Evolutionary conservation across 1,140 invertebrate species (phyloP), one percentile per base, ranked within the genome.

Genomic region (Eriocheir sinensis): DNA sequence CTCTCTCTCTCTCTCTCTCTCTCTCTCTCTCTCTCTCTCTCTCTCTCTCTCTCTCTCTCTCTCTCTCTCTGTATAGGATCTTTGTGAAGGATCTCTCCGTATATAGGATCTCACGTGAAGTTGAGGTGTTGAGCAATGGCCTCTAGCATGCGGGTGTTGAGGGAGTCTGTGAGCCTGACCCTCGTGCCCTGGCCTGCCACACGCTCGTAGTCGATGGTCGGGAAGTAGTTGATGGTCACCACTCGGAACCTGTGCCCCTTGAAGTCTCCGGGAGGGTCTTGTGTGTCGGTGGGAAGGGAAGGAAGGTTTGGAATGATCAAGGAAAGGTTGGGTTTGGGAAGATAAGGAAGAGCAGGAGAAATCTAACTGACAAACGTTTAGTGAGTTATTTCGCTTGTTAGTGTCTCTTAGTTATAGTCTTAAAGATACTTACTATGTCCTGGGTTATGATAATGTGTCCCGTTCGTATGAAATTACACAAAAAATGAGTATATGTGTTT

Each of bases 141-240:
- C 38, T 79, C 34, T 8, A 94, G 93, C 86, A 94, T 94, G n/a
- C 93, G 86, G 38, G 86, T 81, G 60, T 94, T 90, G 93, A 94
- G 93, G n/a, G 86, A 94, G 72, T 94, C 93, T n/a, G 36, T n/a
- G 17, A 60, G 60, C 12, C 21, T 32, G 15, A 89, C 86, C n/a
- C 30, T 44, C 1, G 53, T 93, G 53, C 38, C 85, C 48, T 0
- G 2, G 12, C n/a, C 85, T 0, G 17, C 89, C 30, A 6, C 40
- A 30, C 72, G 86, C 40, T 53, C 41, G 88, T 89, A 86, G 60
- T 89, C 93, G 36, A 94, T 94, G 48, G 86, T 89, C 8, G 93
- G 93, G 86, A 94, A 94, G 83, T 94, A 94, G 0, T 41, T 8
- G 6, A 60, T 72, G 27, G 83, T 38, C 40, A 94, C 93, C 4